These are phyloP conservation scores for Cryptotermes secundus DNA, from an alignment of 1,140 invertebrate genomes.

Conservation along the genomic window DNA sequence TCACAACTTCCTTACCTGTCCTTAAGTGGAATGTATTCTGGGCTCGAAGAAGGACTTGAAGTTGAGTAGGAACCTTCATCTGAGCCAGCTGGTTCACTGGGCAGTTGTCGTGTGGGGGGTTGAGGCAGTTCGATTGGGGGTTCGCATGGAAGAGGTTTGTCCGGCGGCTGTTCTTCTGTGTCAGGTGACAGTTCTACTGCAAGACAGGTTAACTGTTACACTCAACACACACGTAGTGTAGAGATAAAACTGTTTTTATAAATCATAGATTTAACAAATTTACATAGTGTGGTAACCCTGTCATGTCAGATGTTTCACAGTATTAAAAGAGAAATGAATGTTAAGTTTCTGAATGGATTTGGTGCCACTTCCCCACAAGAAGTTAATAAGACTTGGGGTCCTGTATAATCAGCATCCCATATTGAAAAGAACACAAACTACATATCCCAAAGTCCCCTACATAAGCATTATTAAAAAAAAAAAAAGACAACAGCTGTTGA, in stretches of 20 bases:
- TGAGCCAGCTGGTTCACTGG: slow-evolving; percentile 39
- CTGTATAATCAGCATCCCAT: too few relatives aligned
- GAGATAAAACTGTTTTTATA: neutral
- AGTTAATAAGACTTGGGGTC: too few relatives aligned
- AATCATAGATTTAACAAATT: neutral
- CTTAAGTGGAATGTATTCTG: slow-evolving; percentile 44
- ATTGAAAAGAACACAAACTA: too few relatives aligned
- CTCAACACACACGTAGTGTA: neutral
- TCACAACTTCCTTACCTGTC: neutral
- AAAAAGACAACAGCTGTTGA: too few relatives aligned
- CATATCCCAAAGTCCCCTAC: too few relatives aligned
- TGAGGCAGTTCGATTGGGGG: slow-evolving; percentile 43
- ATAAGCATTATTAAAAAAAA: too few relatives aligned
- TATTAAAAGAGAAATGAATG: neutral
- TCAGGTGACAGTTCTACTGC: neutral
- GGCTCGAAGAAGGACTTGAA: slow-evolving; percentile 44
- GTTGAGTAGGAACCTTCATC: slow-evolving; percentile 41
- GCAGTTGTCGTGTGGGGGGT: slow-evolving; percentile 40
- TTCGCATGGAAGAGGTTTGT: slow-evolving; percentile 51
- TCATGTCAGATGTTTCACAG: neutral
- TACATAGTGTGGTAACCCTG: neutral
- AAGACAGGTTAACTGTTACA: too few relatives aligned
- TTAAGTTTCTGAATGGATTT: too few relatives aligned
- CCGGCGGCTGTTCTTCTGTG: slow-evolving; percentile 41
- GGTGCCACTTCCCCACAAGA: too few relatives aligned